These are phyloP conservation scores for Eospalax fontanierii DNA, from an alignment of 2,797 vertebrate genomes.

Conservation along the genomic window DNA sequence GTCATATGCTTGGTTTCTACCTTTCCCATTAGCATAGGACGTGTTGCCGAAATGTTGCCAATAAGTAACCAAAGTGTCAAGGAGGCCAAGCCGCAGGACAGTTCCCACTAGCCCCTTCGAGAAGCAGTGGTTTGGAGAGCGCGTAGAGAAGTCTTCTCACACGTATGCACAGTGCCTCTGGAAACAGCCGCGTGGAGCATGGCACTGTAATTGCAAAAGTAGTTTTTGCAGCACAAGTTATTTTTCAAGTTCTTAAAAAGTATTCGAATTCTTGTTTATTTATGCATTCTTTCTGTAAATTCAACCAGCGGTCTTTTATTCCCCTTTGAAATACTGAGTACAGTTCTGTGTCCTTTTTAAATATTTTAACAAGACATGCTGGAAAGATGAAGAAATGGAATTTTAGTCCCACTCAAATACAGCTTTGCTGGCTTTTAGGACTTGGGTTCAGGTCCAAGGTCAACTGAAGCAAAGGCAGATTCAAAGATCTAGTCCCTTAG, in stretches of 20 bases:
- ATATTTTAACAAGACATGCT: neutral
- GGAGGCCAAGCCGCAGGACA: conserved; percentile 80
- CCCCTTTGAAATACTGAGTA: conserved; percentile 12
- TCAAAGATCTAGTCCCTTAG: neutral
- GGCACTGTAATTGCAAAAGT: conserved; percentile 68
- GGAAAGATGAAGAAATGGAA: conserved; percentile 21
- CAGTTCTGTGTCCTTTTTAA: conserved; percentile 43
- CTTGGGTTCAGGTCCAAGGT: neutral
- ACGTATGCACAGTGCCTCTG: conserved; percentile 85
- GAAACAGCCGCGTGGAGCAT: conserved; percentile 52
- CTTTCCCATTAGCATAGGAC: conserved; percentile 85
- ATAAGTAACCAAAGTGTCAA: conserved; percentile 87
- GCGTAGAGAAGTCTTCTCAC: conserved; percentile 78
- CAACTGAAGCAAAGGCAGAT: conserved; percentile 28
- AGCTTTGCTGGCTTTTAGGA: conserved; percentile 1
- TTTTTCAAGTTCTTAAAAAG: conserved; percentile 41
- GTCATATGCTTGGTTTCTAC: conserved; percentile 71
- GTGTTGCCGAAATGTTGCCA: conserved; percentile 81
- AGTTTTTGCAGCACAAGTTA: conserved; percentile 80
- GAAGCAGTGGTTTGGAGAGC: conserved; percentile 75
- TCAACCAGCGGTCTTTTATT: conserved; percentile 20
- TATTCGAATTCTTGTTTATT: conserved; percentile 74
- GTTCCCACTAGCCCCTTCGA: conserved; percentile 75
- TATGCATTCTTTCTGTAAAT: conserved; percentile 58
- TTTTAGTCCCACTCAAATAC: conserved; percentile 52